These are phyloP conservation scores for Chymomyza procnemis DNA, from an alignment of 2,888 invertebrate species.

Conservation along the genomic window DNA sequence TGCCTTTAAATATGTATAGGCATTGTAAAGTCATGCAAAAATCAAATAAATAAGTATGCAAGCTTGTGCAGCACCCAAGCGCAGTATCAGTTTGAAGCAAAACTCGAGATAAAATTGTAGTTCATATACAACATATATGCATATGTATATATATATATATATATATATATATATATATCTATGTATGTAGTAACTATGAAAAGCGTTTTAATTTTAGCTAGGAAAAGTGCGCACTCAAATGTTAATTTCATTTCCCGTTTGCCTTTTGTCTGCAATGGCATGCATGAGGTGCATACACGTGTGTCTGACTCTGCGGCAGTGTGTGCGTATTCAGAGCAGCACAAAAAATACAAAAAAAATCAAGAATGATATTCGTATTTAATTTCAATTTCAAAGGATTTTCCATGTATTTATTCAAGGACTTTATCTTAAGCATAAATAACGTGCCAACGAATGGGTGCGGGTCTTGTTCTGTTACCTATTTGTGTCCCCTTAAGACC, in stretches of 20 bases:
- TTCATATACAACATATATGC: no score
- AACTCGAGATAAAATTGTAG: neutral
- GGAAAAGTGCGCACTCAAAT: conserved; percentile 61
- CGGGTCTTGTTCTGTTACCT: conserved; percentile 10
- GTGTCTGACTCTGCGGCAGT: conserved; percentile 23
- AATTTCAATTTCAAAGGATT: conserved; percentile 72
- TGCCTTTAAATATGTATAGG: neutral
- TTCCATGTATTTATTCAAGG: conserved; percentile 74
- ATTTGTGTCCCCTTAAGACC: neutral
- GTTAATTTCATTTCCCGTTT: conserved; percentile 68
- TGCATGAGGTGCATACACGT: neutral
- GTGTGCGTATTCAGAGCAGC: conserved; percentile 25
- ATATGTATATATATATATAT: no score
- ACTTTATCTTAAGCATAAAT: conserved; percentile 73
- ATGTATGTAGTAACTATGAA: conserved; percentile 5
- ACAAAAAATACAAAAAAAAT: conserved; percentile 18
- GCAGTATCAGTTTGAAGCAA: no score
- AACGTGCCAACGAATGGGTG: conserved; percentile 70
- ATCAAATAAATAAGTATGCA: conserved; percentile 48
- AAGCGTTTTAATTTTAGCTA: conserved; percentile 59
- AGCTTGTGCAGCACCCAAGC: conserved; percentile 27
- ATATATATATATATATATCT: no score
- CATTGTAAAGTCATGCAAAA: conserved; percentile 26
- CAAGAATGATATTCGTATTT: conserved; percentile 73
- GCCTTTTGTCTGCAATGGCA: conserved; percentile 59